Conservation (phyloP, 2,888 invertebrate species). For the Pyralis farinalis region DNA sequence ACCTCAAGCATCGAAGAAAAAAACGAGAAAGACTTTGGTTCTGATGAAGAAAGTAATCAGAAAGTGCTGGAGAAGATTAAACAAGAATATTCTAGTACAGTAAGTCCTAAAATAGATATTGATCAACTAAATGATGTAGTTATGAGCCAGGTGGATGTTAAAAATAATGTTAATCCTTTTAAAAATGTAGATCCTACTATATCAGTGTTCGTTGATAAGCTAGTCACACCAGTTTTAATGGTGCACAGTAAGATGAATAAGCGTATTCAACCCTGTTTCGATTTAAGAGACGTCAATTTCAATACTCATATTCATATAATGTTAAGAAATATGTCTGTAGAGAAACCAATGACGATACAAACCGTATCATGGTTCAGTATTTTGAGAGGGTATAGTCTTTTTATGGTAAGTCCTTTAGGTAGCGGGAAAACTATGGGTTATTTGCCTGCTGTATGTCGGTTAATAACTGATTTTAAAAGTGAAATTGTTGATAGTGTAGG, state of each 20-base stretch:
- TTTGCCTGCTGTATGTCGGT: slow-evolving; percentile 83
- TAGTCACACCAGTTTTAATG: slow-evolving; percentile 58
- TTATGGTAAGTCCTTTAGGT: slow-evolving; percentile 80
- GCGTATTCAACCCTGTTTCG: slow-evolving; percentile 43
- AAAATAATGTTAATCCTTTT: slow-evolving; percentile 56
- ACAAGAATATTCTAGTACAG: slow-evolving; percentile 19
- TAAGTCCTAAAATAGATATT: slow-evolving; percentile 11
- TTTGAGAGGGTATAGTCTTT: slow-evolving; percentile 82
- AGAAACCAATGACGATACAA: slow-evolving; percentile 80
- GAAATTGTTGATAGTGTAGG: slow-evolving; percentile 63
- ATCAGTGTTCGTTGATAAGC: slow-evolving; percentile 65
- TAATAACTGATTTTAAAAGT: slow-evolving; percentile 66
- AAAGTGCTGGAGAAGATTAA: slow-evolving; percentile 33
- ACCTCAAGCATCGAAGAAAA: slow-evolving; percentile 21
- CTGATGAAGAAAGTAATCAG: slow-evolving; percentile 35
- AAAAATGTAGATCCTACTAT: slow-evolving; percentile 52
- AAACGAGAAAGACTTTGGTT: slow-evolving; percentile 31
- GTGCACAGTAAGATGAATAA: slow-evolving; percentile 61
- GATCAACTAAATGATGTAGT: slow-evolving; percentile 7
- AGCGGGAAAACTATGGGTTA: slow-evolving; percentile 88
- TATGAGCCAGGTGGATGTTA: slow-evolving; percentile 10
- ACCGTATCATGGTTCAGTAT: slow-evolving; percentile 86
- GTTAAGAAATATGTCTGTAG: slow-evolving; percentile 50
- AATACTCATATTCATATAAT: slow-evolving; percentile 43
- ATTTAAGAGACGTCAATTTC: slow-evolving; percentile 52